phyloP scores from a whole-genome alignment of 2,797 vertebrate species.

The Eulemur coronatus region DNA sequence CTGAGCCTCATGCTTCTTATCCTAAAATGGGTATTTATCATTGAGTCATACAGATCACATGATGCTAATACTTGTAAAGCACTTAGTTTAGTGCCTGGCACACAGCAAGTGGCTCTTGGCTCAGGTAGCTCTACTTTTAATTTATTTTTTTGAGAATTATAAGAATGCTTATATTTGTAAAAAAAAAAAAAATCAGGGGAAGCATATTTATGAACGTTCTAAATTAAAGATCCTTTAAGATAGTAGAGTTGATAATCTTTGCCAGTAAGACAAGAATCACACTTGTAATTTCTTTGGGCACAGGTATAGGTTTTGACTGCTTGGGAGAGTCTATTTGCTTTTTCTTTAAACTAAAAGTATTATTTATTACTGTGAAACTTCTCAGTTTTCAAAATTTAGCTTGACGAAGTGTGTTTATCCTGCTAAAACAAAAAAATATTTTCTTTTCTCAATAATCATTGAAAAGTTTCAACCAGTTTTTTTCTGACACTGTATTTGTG shows the following conservation, averaged over 20 bases:
- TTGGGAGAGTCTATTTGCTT: neutral
- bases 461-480: neutral
- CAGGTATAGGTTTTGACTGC: neutral
- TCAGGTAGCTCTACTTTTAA: neutral
- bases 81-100: neutral
- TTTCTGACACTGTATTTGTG: neutral
- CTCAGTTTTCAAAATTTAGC: neutral
- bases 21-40: neutral
- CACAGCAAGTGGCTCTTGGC: neutral
- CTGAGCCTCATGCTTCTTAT: neutral
- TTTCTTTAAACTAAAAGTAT: constrained; percentile 8
- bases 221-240: neutral
- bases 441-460: neutral
- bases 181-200: neutral
- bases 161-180: neutral
- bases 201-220: neutral
- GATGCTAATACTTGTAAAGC: neutral
- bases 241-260: neutral
- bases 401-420: neutral
- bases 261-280: neutral
- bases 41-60: neutral
- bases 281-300: neutral
- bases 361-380: neutral
- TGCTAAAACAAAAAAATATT: constrained; percentile 18
- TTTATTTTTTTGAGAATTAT: neutral